Conservation (phyloP, 2,797 vertebrate genomes). For the Thaleichthys pacificus region DNA sequence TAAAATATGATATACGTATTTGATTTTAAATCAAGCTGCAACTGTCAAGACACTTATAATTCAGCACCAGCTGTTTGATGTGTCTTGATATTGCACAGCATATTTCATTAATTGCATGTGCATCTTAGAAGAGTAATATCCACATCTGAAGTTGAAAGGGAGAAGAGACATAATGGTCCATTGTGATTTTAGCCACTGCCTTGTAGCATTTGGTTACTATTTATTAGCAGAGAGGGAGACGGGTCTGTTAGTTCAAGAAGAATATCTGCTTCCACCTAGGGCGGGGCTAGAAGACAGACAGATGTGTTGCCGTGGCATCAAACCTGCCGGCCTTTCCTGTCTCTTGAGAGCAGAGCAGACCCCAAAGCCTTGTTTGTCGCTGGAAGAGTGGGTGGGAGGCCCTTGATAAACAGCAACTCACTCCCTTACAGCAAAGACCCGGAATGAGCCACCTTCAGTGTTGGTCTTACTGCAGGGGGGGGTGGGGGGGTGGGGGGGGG, state of each 20-base stretch:
- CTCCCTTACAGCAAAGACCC: conserved; percentile 73
- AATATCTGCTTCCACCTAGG: conserved; percentile 35
- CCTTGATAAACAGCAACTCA: conserved; percentile 47
- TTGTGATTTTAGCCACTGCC: conserved; percentile 27
- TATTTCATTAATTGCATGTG: conserved; percentile 61
- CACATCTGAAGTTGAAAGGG: conserved; percentile 45
- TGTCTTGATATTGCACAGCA: conserved; percentile 53
- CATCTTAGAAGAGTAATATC: conserved; percentile 42
- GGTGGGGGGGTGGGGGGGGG: conserved; percentile 32
- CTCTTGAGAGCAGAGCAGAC: conserved; percentile 44
- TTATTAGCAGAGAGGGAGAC: conserved; percentile 32
- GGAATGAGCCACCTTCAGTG: conserved; percentile 75
- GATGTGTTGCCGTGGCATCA: conserved; percentile 41
- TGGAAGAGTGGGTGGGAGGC: conserved; percentile 22
- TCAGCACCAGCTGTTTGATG: conserved; percentile 75
- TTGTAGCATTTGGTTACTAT: conserved; percentile 38
- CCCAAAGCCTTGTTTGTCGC: conserved; percentile 31
- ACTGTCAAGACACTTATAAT: conserved; percentile 43
- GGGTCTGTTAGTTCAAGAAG: conserved; percentile 26
- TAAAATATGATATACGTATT: conserved; percentile 39
- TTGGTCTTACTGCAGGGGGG: conserved; percentile 70
- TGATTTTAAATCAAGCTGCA: conserved; percentile 45
- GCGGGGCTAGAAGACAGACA: conserved; percentile 28
- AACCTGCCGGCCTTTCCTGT: conserved; percentile 52
- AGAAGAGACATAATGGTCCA: conserved; percentile 24